Conservation (phyloP, 2,888 invertebrate species). For the Eustalomyia histrio region DNA sequence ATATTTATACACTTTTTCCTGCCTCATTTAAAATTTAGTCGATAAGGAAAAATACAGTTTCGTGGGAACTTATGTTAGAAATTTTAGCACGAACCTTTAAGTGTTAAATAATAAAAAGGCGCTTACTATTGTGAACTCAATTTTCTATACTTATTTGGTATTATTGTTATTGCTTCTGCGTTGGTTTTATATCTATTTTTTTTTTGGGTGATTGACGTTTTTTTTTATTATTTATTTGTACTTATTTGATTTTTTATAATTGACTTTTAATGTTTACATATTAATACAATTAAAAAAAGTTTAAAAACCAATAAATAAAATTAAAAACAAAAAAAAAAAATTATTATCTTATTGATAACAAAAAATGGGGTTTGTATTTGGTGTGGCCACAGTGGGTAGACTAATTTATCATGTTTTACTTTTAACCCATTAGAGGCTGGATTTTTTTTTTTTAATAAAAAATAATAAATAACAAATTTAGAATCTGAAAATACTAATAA, state of each 20-base stretch:
- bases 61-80: no score
- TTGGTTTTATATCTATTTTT: not conserved
- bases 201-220: not conserved
- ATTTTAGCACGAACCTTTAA: no score
- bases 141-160: no score
- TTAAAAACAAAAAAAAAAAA: not conserved
- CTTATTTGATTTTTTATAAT: conserved; percentile 22
- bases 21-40: no score
- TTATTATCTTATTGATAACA: not conserved
- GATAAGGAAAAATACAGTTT: no score
- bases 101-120: no score
- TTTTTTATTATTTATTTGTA: conserved; percentile 14
- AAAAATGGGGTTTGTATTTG: not conserved
- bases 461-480: no score
- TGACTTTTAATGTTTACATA: conserved; percentile 46
- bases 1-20: no score
- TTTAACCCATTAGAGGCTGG: not conserved
- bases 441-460: no score
- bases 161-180: no score
- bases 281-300: conserved; percentile 39
- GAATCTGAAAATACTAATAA: no score
- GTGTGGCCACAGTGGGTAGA: not conserved
- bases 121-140: no score
- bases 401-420: not conserved
- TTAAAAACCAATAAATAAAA: not conserved